phyloP scores from a whole-genome alignment of 2,113 vertebrate genomes.

The Choloepus hoffmanni region DNA sequence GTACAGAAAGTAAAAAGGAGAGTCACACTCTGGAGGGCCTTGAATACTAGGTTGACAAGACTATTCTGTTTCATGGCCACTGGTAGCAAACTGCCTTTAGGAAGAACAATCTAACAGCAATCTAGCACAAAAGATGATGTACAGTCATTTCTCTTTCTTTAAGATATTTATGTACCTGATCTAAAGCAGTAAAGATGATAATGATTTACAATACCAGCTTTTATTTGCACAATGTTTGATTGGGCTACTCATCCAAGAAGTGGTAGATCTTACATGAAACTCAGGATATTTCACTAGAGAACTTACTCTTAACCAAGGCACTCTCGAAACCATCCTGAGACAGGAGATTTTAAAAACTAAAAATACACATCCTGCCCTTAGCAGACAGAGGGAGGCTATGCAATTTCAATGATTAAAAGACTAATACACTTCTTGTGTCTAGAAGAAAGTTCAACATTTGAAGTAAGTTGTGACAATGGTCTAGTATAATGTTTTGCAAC shows the following conservation, averaged over 20 bases:
- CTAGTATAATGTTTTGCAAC: neutral
- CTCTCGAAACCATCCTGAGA: neutral
- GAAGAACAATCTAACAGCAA: neutral
- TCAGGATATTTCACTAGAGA: neutral
- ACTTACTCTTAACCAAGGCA: neutral
- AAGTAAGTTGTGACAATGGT: neutral
- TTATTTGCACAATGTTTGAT: neutral
- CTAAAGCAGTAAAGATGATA: neutral
- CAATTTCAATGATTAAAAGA: neutral
- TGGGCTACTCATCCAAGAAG: neutral
- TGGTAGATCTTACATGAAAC: neutral
- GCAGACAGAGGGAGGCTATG: neutral
- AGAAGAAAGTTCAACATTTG: neutral
- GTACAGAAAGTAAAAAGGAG: neutral
- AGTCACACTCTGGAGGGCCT: neutral
- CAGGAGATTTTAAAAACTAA: neutral
- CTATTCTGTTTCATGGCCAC: neutral
- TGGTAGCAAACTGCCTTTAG: neutral
- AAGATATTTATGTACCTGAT: neutral
- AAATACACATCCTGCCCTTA: neutral
- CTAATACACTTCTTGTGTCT: neutral
- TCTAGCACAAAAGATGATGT: neutral
- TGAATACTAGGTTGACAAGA: neutral
- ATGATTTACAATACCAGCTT: neutral
- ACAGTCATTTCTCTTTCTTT: conserved; percentile 12